Base-by-base conservation (phyloP, 37 sponge, comb jelly and placozoan species). In the Lycopodina hypogea region DNA sequence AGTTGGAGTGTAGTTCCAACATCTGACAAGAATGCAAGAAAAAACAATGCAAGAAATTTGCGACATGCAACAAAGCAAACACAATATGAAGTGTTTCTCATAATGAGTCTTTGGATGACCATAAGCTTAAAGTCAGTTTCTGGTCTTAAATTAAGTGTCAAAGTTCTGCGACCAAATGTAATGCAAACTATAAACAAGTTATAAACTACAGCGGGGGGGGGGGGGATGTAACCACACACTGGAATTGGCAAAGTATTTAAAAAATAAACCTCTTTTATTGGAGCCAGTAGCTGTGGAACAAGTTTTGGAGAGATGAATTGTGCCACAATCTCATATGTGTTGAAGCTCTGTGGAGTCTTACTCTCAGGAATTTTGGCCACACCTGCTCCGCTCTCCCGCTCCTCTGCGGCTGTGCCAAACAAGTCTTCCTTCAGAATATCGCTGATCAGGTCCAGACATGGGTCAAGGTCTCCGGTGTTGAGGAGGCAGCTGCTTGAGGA, bases 331-430 rank as follows among this genome's bases (percentile, higher is more conserved):
- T 86, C 88, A 30, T 81, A 83, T 2, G 68, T 82, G 24, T 84
- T 83, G 32, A 34, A 73, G 68, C 90, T 87, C 71, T 92, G 86
- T 0, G 87, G 69, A 23, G 86, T 53, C 80, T 83, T 86, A 35
- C 87, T 86, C 68, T 96, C 96, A 0, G 94, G 93, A 39, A 90
- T 78, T 71, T 89, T 96, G 33, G 68, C 64, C 23, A 85, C 71
- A 12, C 69, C 35, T 74, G 89, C 88, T 56, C 84, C 88, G 17
- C 72, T 76, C 79, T 81, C 90, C 72, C 96, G 81, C 86, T 96
- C 96, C 50, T 92, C 94, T 23, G 93, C 87, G 7, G 85, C 85
- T 18, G 38, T 55, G 4, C 96, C 96, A 86, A 96, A 96, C 65
- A 96, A 77, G 56, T 96, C 92, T 19, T 89, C 74, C 0, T 68